Evolutionary conservation across 2,797 vertebrate genomes (phyloP).

Genomic region (Lutra lutra): DNA sequence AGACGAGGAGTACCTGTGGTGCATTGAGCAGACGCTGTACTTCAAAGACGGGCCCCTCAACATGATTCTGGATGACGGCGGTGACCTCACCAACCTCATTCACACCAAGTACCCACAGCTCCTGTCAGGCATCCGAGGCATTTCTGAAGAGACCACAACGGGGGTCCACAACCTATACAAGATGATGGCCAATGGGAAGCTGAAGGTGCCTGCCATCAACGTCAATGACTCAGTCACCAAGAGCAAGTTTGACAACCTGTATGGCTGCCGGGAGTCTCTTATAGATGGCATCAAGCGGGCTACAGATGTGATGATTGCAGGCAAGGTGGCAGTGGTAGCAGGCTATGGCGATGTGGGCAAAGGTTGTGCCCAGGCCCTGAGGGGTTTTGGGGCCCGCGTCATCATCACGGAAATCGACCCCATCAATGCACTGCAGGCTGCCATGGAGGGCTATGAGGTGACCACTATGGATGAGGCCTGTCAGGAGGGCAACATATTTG

Average conservation of each 20-base stretch:
- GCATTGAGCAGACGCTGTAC: constrained; percentile 98
- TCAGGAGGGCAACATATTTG: constrained; percentile 98
- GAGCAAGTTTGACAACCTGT: constrained; percentile 99
- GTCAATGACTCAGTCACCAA: constrained; percentile 99
- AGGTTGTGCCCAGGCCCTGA: constrained; percentile 96
- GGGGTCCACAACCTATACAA: constrained; percentile 99
- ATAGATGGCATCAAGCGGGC: constrained; percentile 99
- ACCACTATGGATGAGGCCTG: constrained; percentile 99
- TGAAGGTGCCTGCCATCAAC: constrained; percentile 97
- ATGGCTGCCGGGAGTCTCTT: constrained; percentile 98
- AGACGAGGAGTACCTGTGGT: constrained; percentile 98
- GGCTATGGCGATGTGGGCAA: constrained; percentile 98
- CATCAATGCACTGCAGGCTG: constrained; percentile 98
- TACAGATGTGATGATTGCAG: constrained; percentile 99
- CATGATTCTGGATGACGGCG: constrained; percentile 99
- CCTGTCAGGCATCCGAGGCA: constrained; percentile 93
- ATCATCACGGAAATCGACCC: constrained; percentile 98
- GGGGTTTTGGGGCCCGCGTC: constrained; percentile 96
- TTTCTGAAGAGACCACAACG: constrained; percentile 98
- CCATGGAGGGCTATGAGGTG: constrained; percentile 99
- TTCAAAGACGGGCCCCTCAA: constrained; percentile 96
- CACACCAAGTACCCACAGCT: constrained; percentile 96
- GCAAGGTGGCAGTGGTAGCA: constrained; percentile 97
- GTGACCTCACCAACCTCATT: constrained; percentile 97
- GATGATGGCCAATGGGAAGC: constrained; percentile 94